These are phyloP conservation scores for Colletes gigas DNA, from an alignment of 1,140 invertebrate genomes.

Conservation along the genomic window DNA sequence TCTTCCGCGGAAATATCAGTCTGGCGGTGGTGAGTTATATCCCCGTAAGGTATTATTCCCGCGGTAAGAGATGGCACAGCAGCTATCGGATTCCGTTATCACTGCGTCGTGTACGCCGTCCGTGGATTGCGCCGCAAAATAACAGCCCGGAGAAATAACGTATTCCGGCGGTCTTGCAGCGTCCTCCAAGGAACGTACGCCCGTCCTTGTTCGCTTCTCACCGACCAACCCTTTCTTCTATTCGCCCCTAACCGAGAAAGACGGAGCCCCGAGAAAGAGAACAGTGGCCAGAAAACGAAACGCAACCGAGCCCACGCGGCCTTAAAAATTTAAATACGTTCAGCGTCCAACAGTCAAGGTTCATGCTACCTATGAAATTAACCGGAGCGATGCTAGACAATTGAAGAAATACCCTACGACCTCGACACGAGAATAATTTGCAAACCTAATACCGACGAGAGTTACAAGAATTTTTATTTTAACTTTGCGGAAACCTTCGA, in stretches of 20 bases:
- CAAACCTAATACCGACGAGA: too few relatives aligned
- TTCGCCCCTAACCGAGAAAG: constrained; percentile 18
- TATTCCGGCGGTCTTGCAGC: constrained; percentile 36
- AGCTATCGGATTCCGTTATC: constrained; percentile 66
- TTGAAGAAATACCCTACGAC: too few relatives aligned
- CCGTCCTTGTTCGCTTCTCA: constrained; percentile 21
- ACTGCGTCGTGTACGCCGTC: constrained; percentile 33
- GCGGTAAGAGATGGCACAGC: constrained; percentile 55
- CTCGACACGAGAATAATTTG: too few relatives aligned
- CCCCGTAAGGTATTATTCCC: constrained; percentile 62
- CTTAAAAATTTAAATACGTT: constrained; percentile 1
- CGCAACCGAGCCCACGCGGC: background rate
- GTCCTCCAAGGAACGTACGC: constrained; percentile 6
- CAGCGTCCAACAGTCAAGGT: background rate
- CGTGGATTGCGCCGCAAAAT: constrained; percentile 55
- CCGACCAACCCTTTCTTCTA: background rate
- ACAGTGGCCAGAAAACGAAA: constrained; percentile 25
- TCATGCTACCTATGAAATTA: too few relatives aligned
- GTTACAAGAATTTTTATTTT: too few relatives aligned
- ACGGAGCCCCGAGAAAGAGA: constrained; percentile 1
- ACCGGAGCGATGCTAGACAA: too few relatives aligned
- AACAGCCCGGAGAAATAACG: constrained; percentile 60
- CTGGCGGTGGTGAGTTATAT: constrained; percentile 62
- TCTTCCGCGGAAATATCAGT: constrained; percentile 56
- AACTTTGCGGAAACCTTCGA: too few relatives aligned